Percentiles rank a stretch among this genome's conserved stretches.
Evolutionary conservation across 2,113 vertebrate genomes (phyloP).

Genomic region (Castor canadensis): DNA sequence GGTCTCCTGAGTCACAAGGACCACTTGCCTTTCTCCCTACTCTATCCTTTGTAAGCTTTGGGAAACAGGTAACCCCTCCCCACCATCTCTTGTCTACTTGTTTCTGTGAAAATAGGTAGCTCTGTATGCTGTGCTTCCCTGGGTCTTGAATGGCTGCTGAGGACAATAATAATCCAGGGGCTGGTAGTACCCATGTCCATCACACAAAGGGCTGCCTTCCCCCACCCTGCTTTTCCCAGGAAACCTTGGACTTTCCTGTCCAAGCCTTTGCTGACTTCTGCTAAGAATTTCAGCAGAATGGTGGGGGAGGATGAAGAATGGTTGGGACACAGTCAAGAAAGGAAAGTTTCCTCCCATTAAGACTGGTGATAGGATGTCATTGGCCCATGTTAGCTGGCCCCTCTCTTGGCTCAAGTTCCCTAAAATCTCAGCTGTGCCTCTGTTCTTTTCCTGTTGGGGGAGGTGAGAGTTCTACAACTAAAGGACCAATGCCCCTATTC

Average conservation of each 20-base stretch:
- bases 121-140: conserved; percentile 1
- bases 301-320: background rate
- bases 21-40: background rate
- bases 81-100: background rate
- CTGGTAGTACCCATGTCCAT: background rate
- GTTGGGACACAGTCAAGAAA: background rate
- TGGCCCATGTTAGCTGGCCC: background rate
- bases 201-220: background rate
- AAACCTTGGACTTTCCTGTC: background rate
- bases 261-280: background rate
- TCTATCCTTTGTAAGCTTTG: background rate
- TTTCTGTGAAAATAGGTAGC: conserved; percentile 36
- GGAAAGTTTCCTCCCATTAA: background rate
- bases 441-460: background rate
- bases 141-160: conserved; percentile 12
- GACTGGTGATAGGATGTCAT: background rate
- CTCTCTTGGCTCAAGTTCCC: background rate
- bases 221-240: background rate
- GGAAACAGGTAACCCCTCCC: background rate
- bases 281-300: background rate
- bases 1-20: background rate
- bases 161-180: conserved; percentile 17
- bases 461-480: too few species aligned
- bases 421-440: background rate
- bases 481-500: background rate